Percentiles rank a stretch among this genome's conserved stretches.
Conservation (phyloP, 2,113 vertebrate genomes). For the Emberiza fucata region DNA sequence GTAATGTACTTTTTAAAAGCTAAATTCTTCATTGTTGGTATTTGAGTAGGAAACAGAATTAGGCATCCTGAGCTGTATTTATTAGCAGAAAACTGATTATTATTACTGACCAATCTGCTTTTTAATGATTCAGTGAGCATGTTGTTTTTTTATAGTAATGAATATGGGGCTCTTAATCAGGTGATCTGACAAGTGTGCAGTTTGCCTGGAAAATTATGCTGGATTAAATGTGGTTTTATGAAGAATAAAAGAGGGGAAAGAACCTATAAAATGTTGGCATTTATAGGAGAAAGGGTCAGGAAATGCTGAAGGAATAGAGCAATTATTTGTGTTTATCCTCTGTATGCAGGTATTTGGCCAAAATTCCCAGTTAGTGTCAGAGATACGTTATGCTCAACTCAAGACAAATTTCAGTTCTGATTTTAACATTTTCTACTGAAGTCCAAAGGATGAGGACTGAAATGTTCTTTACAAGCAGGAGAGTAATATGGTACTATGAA, state of each 20-base stretch:
- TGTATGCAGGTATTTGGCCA: background rate
- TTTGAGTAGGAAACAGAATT: constrained; percentile 37
- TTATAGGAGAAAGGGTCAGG: background rate
- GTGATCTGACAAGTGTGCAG: constrained; percentile 59
- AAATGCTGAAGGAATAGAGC: background rate
- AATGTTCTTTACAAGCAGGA: background rate
- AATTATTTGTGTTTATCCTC: background rate
- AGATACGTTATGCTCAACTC: background rate
- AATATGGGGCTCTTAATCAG: constrained; percentile 65
- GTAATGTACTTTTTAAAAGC: constrained; percentile 41
- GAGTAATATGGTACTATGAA: background rate
- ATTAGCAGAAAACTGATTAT: constrained; percentile 62
- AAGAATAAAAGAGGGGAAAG: constrained; percentile 39
- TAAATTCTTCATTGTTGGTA: constrained; percentile 26
- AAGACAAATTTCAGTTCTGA: background rate
- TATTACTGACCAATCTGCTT: constrained; percentile 45
- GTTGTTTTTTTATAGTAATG: constrained; percentile 42
- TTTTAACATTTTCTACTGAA: background rate
- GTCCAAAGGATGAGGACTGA: background rate
- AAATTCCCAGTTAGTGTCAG: background rate
- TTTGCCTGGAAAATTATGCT: constrained; percentile 65
- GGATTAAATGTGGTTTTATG: constrained; percentile 36
- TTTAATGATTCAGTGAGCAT: constrained; percentile 9
- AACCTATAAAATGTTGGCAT: background rate
- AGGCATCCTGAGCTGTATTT: background rate